Conservation (phyloP, 2,113 vertebrate species). For the Vireo altiloquus region DNA sequence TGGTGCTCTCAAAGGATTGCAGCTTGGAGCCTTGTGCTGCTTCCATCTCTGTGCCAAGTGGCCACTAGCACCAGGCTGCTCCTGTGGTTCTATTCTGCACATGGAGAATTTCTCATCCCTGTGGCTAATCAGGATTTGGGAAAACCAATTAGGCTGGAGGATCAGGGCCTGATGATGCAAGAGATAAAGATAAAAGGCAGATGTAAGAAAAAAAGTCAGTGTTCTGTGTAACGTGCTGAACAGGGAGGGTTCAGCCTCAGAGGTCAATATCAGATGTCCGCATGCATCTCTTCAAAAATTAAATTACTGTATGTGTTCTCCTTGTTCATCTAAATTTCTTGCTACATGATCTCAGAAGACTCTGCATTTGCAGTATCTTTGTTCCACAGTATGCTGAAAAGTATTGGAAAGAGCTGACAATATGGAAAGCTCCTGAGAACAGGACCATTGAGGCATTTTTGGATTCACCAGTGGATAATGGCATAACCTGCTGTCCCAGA, state of each 20-base stretch:
- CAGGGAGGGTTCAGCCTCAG: not conserved
- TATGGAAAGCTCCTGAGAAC: not conserved
- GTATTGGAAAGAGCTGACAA: not conserved
- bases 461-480: not conserved
- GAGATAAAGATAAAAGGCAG: not conserved
- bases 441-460: not conserved
- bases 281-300: not conserved
- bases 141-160: not conserved
- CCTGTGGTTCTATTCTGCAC: not conserved
- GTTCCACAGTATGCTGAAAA: not conserved
- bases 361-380: not conserved
- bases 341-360: not conserved
- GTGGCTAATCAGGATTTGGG: not conserved
- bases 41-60: not conserved
- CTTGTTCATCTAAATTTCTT: not conserved
- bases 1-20: not conserved
- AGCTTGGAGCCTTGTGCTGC: not conserved
- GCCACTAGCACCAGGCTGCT: not conserved
- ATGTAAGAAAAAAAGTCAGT: not conserved
- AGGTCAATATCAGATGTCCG: not conserved
- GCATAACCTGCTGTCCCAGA: not conserved
- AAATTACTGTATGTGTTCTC: not conserved
- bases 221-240: not conserved
- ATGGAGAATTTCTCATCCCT: not conserved
- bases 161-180: not conserved